Conservation (phyloP, 1,140 invertebrate genomes). For the Macrostomum lignano region DNA sequence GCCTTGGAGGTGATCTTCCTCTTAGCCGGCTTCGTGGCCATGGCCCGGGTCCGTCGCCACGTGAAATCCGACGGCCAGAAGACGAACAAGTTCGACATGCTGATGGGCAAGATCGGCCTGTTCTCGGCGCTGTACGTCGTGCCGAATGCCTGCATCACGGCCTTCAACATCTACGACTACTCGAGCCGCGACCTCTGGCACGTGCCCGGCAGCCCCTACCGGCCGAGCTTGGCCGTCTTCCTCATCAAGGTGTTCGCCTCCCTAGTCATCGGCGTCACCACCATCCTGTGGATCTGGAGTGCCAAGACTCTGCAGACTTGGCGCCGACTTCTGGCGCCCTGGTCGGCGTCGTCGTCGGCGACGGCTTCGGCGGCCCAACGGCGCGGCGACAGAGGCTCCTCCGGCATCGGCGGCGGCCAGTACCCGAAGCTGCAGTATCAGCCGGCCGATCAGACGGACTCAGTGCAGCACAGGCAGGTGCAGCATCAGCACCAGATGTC, state of each 20-base stretch:
- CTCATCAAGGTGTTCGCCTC: slow-evolving; percentile 38
- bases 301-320: slow-evolving; percentile 38
- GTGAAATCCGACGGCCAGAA: slow-evolving; percentile 21
- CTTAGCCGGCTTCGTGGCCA: slow-evolving; percentile 31
- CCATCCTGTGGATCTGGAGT: slow-evolving; percentile 31
- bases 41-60: slow-evolving; percentile 29
- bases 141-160: slow-evolving; percentile 32
- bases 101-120: slow-evolving; percentile 31
- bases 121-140: slow-evolving; percentile 33
- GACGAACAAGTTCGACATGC: slow-evolving; percentile 27
- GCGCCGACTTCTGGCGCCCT: slow-evolving; percentile 21
- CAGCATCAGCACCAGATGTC: too few relatives aligned
- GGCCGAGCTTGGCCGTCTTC: too few relatives aligned
- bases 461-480: too few relatives aligned
- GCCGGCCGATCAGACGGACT: too few relatives aligned
- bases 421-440: too few relatives aligned
- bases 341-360: too few relatives aligned
- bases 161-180: slow-evolving; percentile 38
- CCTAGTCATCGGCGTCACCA: slow-evolving; percentile 33
- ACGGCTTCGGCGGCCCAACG: too few relatives aligned
- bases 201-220: slow-evolving; percentile 30
- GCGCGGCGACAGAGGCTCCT: too few relatives aligned
- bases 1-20: slow-evolving; percentile 28
- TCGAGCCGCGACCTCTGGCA: slow-evolving; percentile 35
- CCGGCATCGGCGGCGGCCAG: too few relatives aligned